Evolutionary conservation across 2,113 vertebrate species (phyloP).

Genomic region (Cichladusa arquata): DNA sequence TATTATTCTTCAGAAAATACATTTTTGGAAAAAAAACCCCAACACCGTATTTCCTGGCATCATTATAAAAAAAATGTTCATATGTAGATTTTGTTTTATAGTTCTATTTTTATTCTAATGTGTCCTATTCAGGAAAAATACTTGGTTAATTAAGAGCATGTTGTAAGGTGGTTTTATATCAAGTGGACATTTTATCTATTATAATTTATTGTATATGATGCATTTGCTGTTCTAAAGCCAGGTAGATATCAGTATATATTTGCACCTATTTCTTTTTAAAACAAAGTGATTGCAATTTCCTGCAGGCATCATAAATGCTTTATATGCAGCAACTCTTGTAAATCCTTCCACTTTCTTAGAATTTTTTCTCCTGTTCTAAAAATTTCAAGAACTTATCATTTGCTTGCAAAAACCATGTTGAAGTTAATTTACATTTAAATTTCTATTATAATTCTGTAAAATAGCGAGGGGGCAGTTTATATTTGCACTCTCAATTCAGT

Average conservation of each 20-base stretch:
- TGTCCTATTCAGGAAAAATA: neutral
- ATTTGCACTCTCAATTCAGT: neutral
- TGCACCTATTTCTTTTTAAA: neutral
- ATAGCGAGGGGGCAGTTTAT: neutral
- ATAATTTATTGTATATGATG: neutral
- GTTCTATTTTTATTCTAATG: neutral
- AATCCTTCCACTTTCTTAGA: neutral
- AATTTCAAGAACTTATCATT: neutral
- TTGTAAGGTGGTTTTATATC: neutral
- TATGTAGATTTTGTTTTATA: neutral
- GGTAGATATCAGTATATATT: neutral
- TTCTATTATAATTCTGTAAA: neutral
- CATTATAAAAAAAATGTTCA: neutral
- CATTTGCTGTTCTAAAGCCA: neutral
- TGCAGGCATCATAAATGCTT: neutral
- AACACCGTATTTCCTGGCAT: neutral
- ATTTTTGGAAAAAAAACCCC: neutral
- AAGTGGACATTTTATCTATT: neutral
- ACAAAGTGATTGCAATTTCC: neutral
- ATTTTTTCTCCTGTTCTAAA: neutral
- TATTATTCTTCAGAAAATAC: neutral
- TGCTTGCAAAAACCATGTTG: neutral
- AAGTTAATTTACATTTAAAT: neutral
- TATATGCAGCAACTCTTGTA: neutral
- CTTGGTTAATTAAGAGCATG: neutral